Base-by-base conservation (phyloP, 2,888 invertebrate genomes). In the Orthosia gracilis region DNA sequence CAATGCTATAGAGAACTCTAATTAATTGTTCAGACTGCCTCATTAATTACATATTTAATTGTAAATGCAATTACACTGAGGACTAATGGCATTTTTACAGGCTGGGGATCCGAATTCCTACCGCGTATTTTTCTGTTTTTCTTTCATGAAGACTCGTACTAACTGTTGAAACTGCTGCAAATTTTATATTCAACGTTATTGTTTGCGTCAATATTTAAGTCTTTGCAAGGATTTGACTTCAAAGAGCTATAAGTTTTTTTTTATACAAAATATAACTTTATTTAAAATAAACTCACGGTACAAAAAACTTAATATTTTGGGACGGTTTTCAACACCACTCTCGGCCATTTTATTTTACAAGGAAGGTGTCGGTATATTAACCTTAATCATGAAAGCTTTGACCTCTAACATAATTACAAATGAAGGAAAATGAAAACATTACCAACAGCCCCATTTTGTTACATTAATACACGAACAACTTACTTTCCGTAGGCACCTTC, bases 21-120 rank as follows among this genome's bases (percentile, higher is more conserved):
- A 91, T 92, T 91, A 91, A 92, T 93, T 91, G 87, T 89, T 80
- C 81, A 87, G 83, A 77, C 87, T 78, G 85, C 70, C 85, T 89
- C 89, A 90, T 90, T 90, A 88, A 91, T 89, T 88, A 87, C 84
- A 90, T 90, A 90, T 89, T 89, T 92, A 86, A 90, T 86, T 91
- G 88, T 90, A 85, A 88, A 84, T 88, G 86, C 88, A 86, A 90
- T 88, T 88, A 90, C 73, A 78, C 63, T 54, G 62, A 69, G 50
- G 74, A 80, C 78, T 84, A 83, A 86, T 87, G 76, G 83, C 64
- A 78, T 83, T 87, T 85, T 81, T 80, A 77, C 74, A 73, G 69
- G 67, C 64, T 50, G 58, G 64, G 73, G 75, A 66, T 18, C 66
- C 57, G 58, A 63, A 73, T 61, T 31, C 31, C 12, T 52, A 31